phyloP scores from a whole-genome alignment of 2,797 vertebrate species.

The Trachurus trachurus region DNA sequence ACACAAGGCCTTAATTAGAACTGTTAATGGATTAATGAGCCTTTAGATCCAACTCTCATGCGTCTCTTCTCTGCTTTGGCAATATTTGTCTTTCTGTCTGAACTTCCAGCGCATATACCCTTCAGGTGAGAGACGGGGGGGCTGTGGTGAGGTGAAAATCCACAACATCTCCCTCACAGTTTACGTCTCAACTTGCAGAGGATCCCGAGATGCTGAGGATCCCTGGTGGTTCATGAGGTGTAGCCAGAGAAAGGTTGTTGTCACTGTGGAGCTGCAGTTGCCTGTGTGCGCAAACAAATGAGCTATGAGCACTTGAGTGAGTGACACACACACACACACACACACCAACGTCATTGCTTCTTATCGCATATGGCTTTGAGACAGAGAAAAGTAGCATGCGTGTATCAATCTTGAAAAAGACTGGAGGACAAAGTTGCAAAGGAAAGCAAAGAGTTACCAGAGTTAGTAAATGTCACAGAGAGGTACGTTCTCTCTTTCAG shows the following conservation, averaged over 20 bases:
- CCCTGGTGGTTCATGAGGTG: constrained; percentile 35
- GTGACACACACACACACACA: neutral
- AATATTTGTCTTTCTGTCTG: constrained; percentile 35
- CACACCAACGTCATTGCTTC: neutral
- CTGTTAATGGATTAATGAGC: constrained; percentile 27
- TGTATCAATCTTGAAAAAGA: neutral
- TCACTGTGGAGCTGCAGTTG: constrained; percentile 29
- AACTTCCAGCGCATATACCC: constrained; percentile 19
- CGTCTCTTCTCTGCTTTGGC: constrained; percentile 55
- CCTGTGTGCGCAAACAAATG: constrained; percentile 50
- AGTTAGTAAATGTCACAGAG: constrained; percentile 84
- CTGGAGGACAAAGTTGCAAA: constrained; percentile 32
- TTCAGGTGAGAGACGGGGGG: neutral
- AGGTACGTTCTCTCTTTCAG: constrained; percentile 89
- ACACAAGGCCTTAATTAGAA: neutral
- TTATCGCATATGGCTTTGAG: neutral
- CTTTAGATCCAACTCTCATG: constrained; percentile 16
- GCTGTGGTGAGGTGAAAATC: constrained; percentile 15
- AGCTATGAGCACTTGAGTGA: neutral
- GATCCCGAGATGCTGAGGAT: constrained; percentile 31
- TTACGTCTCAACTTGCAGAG: constrained; percentile 21
- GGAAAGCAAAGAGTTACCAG: constrained; percentile 82
- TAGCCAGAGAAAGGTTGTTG: constrained; percentile 25
- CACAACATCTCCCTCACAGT: constrained; percentile 23
- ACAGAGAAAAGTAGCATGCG: constrained; percentile 18